phyloP scores from a whole-genome alignment of 2,888 invertebrate species.

The Acronicta aceris region DNA sequence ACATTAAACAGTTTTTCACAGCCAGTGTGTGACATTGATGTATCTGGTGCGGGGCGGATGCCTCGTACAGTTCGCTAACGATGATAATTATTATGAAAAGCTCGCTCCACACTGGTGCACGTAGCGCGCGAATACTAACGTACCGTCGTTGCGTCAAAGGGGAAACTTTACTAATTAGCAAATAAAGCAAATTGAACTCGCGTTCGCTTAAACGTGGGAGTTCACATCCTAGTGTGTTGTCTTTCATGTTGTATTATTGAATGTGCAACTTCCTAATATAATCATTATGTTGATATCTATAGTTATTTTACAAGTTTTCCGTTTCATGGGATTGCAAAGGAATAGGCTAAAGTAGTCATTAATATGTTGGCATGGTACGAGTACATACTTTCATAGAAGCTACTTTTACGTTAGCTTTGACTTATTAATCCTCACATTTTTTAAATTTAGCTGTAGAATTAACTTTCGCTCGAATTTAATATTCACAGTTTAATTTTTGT shows the following conservation, averaged over 20 bases:
- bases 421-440: not conserved
- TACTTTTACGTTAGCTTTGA: not conserved
- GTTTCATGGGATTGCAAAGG: not conserved
- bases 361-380: not conserved
- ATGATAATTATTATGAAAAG: conserved; percentile 76
- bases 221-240: conserved; percentile 65
- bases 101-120: conserved; percentile 58
- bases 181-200: conserved; percentile 81
- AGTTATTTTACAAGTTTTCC: not conserved
- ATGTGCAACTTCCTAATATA: conserved; percentile 42
- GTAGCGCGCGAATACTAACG: conserved; percentile 50
- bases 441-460: too few species aligned
- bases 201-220: conserved; percentile 72
- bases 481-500: conserved; percentile 7
- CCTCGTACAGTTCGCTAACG: conserved; percentile 64
- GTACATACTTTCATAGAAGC: too few species aligned
- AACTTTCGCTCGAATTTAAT: not conserved
- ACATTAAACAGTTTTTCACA: conserved; percentile 59
- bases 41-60: conserved; percentile 50
- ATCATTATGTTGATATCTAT: conserved; percentile 4
- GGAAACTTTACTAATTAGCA: conserved; percentile 84
- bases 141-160: conserved; percentile 69
- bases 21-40: conserved; percentile 60
- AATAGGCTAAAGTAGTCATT: not conserved
- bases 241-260: conserved; percentile 64